Evolutionary conservation across 30 jellyfish, hydroid and myxozoan species (phyloP), one percentile per base, ranked within the genome.

Genomic region (Cassiopea xamachana): DNA sequence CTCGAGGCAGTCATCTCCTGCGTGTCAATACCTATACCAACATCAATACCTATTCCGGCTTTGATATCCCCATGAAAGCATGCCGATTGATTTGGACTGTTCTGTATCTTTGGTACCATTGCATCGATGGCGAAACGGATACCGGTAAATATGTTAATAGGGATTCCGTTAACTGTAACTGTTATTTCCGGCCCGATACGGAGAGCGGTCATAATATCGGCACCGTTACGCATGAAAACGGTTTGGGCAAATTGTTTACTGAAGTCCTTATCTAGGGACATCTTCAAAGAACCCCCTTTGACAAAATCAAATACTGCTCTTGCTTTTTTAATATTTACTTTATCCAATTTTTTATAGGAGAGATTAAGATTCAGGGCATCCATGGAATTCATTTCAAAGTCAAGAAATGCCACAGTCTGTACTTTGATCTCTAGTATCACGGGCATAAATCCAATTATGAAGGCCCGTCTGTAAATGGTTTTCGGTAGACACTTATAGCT

Each of bases 171-270:
- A 45, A 86, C 83, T 5, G 82, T 12, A 50, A 86, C 27, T 2
- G 87, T 47, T 17, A 86, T 60, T 49, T 86, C 87, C 1, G 93
- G 69, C 18, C 93, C 93, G 4, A 86, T 48, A 5, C 93, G 93
- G 43, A 86, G 10, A 4, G 79, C 88, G 44, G 80, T 88, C 64
- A 58, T n/a, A 44, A 86, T 60, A 3, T 77, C 88, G 14, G 73
- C 75, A 69, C 76, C 86, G 45, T 46, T 75, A 8, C 48, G 68
- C 1, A 75, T 84, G 12, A 59, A 13, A 10, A 86, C 10, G 39
- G 82, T 27, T 7, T 75, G 60, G 17, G 50, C 10, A 13, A 86
- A 27, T 1, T 61, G 74, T 49, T 49, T 75, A 75, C 44, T 16
- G 45, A 74, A 75, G 59, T 74, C 67, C 27, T 61, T 47, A 27